Evolutionary conservation across 2,888 invertebrate genomes (phyloP).

Genomic region (Odontocerum albicorne): DNA sequence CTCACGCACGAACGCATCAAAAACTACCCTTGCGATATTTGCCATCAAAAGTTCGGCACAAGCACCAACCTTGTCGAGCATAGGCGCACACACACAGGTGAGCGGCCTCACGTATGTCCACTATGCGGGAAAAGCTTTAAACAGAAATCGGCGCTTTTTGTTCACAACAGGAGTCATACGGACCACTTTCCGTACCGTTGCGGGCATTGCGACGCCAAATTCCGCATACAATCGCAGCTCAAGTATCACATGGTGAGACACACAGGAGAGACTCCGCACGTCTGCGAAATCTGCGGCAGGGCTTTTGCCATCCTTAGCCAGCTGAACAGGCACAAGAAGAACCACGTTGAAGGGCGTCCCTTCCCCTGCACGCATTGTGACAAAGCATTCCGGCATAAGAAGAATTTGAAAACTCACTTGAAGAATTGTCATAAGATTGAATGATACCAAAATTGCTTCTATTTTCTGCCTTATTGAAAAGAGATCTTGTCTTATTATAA

Average conservation of each 20-base stretch:
- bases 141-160: constrained; percentile 57
- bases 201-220: constrained; percentile 45
- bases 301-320: constrained; percentile 56
- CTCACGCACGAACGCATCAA: constrained; percentile 56
- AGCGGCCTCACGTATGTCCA: constrained; percentile 50
- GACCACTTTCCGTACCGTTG: constrained; percentile 43
- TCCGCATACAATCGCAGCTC: constrained; percentile 48
- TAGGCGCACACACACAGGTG: constrained; percentile 49
- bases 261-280: constrained; percentile 63
- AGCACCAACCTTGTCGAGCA: constrained; percentile 53
- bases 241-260: constrained; percentile 48
- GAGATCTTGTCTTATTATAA: too few species aligned
- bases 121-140: constrained; percentile 57
- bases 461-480: too few species aligned
- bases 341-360: constrained; percentile 29
- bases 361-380: constrained; percentile 27
- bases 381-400: constrained; percentile 33
- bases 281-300: constrained; percentile 59
- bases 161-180: constrained; percentile 55
- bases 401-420: constrained; percentile 30
- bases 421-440: constrained; percentile 35
- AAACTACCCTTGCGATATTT: constrained; percentile 54
- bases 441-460: too few species aligned
- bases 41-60: constrained; percentile 54
- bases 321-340: constrained; percentile 29